Percentiles rank a stretch among this genome's conserved stretches.
Evolutionary conservation across 1,140 invertebrate species (phyloP).

Genomic region (Zaprionus nigranus): DNA sequence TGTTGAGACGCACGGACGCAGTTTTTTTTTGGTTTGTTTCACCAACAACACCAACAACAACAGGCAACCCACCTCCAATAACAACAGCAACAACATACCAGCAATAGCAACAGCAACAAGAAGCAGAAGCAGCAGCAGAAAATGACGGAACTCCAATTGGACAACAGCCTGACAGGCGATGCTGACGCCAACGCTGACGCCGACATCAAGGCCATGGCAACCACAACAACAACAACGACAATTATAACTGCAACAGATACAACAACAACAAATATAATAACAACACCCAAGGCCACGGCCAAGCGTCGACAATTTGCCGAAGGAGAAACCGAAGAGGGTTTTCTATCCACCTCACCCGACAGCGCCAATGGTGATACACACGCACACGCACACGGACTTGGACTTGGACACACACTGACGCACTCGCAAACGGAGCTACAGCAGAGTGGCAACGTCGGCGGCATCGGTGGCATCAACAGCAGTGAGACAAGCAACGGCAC

Average conservation of each 20-base stretch:
- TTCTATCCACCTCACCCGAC: constrained; percentile 79
- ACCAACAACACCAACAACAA: constrained; percentile 32
- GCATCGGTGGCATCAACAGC: constrained; percentile 6
- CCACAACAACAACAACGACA: constrained; percentile 25
- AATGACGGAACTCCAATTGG: constrained; percentile 52
- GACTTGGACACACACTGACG: constrained; percentile 12
- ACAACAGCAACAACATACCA: constrained; percentile 11
- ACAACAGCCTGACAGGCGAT: constrained; percentile 44
- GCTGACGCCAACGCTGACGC: constrained; percentile 30
- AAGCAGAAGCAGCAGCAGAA: not conserved
- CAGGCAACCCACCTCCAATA: not conserved
- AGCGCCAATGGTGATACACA: constrained; percentile 78
- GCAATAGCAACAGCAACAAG: constrained; percentile 10
- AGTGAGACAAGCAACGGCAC: not conserved
- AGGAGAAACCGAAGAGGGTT: constrained; percentile 68
- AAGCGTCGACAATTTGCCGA: constrained; percentile 39
- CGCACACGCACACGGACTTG: constrained; percentile 46
- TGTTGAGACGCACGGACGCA: constrained; percentile 35
- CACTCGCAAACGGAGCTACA: constrained; percentile 28
- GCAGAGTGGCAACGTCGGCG: constrained; percentile 12
- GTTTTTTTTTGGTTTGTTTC: constrained; percentile 40
- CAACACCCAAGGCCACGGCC: constrained; percentile 49
- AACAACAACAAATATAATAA: constrained; percentile 24
- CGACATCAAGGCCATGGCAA: constrained; percentile 28
- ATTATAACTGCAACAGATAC: constrained; percentile 21